Base-by-base conservation (phyloP, 2,888 invertebrate genomes). In the Epinotia demarniana region DNA sequence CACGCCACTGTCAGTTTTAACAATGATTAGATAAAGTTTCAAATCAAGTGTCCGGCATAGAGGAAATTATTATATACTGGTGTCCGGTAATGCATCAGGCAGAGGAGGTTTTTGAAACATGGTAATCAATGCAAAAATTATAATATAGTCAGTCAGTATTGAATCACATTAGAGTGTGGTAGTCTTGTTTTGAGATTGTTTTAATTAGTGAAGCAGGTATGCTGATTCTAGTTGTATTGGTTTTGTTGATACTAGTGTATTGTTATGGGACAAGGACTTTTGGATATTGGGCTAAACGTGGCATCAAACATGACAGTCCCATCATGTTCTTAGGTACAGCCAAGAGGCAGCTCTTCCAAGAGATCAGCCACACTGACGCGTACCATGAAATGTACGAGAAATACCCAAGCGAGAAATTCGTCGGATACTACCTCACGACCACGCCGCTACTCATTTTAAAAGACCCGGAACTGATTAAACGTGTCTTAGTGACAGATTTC, bases 401-500 rank as follows among this genome's bases (percentile, higher is more conserved):
- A 76, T 89, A 87, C 77, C 88, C 89, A 0, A 78, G 86, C 0
- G 89, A 90, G 71, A 85, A 82, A 75, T 83, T 86, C 4, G 89
- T 90, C 0, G 90, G 90, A n/a, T 39, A 67, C 66, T 73, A 67
- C 19, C 53, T 73, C 39, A 53, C 53, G 60, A 67, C 73, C 16
- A 60, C 49, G n/a, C 66, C 66, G 4, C 11, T 73, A 16, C 33
- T 73, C 3, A 39, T 73, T 53, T 1, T 73, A 39, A 60, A 60
- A n/a, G 66, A 67, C 8, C 60, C 58, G 5, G 60, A 67, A 33
- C 60, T 73, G 18, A 39, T 61, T 3, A 72, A 72, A 46, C 66
- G 18, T 33, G 64, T 72, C 2, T 58, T 72, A 60, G 58, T 72
- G 3, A 58, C 72, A 4, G 72, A 72, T 60, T 64, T 58, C 33